Conservation (phyloP, 2,888 invertebrate species). For the Hofmannophila pseudospretella region DNA sequence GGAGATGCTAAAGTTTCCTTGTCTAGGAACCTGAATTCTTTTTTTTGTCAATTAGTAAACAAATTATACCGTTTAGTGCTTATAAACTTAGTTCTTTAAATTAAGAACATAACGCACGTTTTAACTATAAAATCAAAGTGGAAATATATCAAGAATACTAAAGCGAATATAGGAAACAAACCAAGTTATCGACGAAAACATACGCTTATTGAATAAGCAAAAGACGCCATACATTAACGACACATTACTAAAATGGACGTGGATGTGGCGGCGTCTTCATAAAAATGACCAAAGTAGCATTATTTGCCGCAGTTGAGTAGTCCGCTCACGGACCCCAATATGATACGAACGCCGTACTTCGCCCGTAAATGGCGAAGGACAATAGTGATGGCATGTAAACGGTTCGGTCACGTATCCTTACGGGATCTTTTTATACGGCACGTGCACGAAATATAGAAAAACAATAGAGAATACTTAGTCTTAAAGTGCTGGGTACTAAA, state of each 20-base stretch:
- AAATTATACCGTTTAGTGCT: no score
- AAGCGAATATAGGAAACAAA: background rate
- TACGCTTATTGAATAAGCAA: constrained; percentile 35
- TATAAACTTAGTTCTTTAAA: no score
- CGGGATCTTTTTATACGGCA: constrained; percentile 27
- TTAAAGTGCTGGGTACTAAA: constrained; percentile 3
- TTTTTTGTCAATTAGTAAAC: no score
- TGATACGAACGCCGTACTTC: constrained; percentile 28
- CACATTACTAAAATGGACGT: constrained; percentile 40
- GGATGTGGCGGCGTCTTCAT: constrained; percentile 38
- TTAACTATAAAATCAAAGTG: no score
- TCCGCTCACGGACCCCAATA: constrained; percentile 42
- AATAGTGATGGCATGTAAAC: constrained; percentile 30
- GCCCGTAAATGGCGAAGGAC: constrained; percentile 34
- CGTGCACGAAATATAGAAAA: constrained; percentile 30
- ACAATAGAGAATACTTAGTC: constrained; percentile 5
- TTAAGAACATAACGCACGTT: no score
- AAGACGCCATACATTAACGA: constrained; percentile 41
- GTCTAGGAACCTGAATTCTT: no score
- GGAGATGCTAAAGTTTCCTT: no score
- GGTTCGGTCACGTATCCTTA: constrained; percentile 37
- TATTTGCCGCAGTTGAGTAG: constrained; percentile 29
- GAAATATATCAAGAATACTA: no score
- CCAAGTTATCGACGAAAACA: background rate
- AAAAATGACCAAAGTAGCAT: constrained; percentile 30